Conservation (phyloP, 2,888 invertebrate genomes). For the Andrena marginata region DNA sequence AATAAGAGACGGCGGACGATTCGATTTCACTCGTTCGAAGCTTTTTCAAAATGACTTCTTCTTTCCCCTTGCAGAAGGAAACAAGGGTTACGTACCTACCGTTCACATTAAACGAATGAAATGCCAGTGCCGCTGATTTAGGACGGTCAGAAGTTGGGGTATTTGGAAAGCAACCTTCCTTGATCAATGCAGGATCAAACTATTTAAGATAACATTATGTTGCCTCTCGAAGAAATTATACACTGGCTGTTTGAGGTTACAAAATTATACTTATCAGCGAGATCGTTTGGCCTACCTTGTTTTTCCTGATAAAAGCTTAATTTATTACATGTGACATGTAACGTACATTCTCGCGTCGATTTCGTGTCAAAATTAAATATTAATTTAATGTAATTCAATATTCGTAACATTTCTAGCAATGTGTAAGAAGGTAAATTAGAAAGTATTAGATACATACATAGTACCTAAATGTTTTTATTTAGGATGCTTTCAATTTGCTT, state of each 20-base stretch:
- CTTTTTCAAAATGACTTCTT: not conserved
- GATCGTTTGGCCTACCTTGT: too few species aligned
- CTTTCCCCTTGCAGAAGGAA: not conserved
- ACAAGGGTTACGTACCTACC: not conserved
- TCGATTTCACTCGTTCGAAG: conserved; percentile 6
- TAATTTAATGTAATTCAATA: too few species aligned
- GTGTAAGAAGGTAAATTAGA: too few species aligned
- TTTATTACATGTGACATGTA: too few species aligned
- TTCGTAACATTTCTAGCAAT: too few species aligned
- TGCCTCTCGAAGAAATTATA: not conserved
- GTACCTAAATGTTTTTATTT: too few species aligned
- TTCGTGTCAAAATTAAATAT: too few species aligned
- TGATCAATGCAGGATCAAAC: conserved; percentile 15
- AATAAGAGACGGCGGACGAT: conserved; percentile 38
- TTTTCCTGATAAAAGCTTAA: too few species aligned
- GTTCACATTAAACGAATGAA: conserved; percentile 24
- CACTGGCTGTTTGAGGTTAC: not conserved
- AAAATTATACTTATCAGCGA: not conserved
- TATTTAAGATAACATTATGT: conserved; percentile 1
- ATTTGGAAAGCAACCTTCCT: not conserved
- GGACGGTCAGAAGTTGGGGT: conserved; percentile 20
- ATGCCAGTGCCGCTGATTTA: conserved; percentile 35
- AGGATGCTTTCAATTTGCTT: too few species aligned
- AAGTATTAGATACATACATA: too few species aligned
- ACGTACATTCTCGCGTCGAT: too few species aligned